Conservation (phyloP, 2,797 vertebrate species). For the Sylvilagus floridanus region DNA sequence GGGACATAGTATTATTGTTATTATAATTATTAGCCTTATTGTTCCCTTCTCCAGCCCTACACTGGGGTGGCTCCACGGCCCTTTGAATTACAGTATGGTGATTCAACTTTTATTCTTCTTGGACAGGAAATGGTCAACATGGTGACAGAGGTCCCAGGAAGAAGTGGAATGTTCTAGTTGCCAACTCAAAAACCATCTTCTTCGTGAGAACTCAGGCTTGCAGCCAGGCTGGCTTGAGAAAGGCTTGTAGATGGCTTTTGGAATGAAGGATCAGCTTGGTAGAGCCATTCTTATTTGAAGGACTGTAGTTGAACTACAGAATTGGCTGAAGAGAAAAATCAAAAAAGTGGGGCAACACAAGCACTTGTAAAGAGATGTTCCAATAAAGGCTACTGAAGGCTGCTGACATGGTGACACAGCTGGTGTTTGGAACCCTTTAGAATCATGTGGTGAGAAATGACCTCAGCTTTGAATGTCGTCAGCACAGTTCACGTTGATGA, state of each 20-base stretch:
- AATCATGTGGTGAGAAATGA: constrained; percentile 21
- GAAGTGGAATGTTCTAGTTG: background rate
- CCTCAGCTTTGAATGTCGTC: background rate
- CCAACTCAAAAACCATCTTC: background rate
- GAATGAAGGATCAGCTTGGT: background rate
- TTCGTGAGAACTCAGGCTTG: background rate
- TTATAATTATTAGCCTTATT: background rate
- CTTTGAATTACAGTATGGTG: background rate
- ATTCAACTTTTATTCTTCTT: constrained; percentile 43
- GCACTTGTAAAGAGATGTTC: background rate
- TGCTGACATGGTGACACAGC: background rate
- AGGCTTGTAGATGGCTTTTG: background rate
- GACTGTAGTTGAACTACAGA: background rate
- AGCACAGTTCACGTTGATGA: background rate
- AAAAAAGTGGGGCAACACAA: background rate
- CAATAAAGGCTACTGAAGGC: background rate
- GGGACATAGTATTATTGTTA: background rate
- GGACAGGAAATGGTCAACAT: background rate
- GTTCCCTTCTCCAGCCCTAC: background rate
- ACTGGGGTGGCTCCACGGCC: background rate
- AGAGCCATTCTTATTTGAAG: background rate
- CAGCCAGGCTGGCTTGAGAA: background rate
- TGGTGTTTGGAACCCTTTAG: background rate
- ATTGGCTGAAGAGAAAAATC: background rate
- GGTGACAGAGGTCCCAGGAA: background rate